phyloP scores from a whole-genome alignment of 2,113 vertebrate species.

The Petaurus breviceps region DNA sequence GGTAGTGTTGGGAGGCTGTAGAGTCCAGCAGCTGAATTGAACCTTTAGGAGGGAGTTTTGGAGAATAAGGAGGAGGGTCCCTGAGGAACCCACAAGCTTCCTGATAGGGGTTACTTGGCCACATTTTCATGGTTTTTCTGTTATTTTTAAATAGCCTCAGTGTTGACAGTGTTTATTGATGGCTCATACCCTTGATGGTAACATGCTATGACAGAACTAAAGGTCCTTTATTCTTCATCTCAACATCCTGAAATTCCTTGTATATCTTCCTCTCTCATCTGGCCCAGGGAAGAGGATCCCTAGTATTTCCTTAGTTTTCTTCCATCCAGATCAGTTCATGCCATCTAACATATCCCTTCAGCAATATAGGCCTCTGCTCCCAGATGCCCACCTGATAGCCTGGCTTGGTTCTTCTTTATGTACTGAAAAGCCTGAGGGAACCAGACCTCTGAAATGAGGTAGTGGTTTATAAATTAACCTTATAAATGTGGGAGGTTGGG shows the following conservation, averaged over 20 bases:
- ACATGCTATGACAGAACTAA: background rate
- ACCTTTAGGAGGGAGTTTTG: too few species aligned
- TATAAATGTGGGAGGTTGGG: background rate
- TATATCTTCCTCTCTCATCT: background rate
- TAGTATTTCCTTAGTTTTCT: background rate
- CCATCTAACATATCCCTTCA: background rate
- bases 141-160: background rate
- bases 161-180: background rate
- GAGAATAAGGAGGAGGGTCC: too few species aligned
- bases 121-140: background rate
- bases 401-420: background rate
- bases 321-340: background rate
- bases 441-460: background rate
- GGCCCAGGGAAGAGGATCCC: background rate
- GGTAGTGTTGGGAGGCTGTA: too few species aligned
- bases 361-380: background rate
- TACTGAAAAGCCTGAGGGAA: background rate
- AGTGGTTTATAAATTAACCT: background rate
- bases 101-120: too few species aligned
- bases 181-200: background rate
- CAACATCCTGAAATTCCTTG: background rate
- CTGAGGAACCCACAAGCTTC: too few species aligned
- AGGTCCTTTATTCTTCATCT: background rate
- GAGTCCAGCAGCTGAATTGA: too few species aligned
- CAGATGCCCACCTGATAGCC: background rate